phyloP scores from a whole-genome alignment of 2,113 vertebrate genomes.

The Sceloporus undulatus region DNA sequence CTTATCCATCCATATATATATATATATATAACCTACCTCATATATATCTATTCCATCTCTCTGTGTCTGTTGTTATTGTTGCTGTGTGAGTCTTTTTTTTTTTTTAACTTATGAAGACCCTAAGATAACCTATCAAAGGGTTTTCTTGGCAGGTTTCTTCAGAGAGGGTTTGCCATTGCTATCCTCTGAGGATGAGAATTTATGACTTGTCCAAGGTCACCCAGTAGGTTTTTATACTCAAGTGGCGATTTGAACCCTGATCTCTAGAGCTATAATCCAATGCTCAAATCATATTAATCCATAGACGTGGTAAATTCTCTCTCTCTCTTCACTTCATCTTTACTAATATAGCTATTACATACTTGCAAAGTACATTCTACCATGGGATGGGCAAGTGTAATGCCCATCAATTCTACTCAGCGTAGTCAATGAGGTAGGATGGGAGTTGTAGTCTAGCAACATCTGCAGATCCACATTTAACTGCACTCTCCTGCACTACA shows the following conservation, averaged over 20 bases:
- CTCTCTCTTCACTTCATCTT: constrained; percentile 18
- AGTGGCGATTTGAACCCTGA: too few relatives aligned
- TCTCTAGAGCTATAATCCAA: too few relatives aligned
- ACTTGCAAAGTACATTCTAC: constrained; percentile 34
- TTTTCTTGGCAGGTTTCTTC: too few relatives aligned
- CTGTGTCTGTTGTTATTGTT: neutral
- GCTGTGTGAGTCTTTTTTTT: too few relatives aligned
- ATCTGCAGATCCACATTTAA: neutral
- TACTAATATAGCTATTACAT: constrained; percentile 8
- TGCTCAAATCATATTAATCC: neutral
- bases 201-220: too few relatives aligned
- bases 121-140: too few relatives aligned
- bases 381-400: neutral
- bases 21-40: neutral
- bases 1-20: neutral
- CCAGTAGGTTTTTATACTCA: too few relatives aligned
- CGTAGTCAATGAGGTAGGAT: neutral
- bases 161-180: too few relatives aligned
- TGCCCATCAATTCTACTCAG: neutral
- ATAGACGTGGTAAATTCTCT: neutral
- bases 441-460: neutral
- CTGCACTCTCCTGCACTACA: neutral
- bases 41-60: neutral
- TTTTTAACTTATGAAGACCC: too few relatives aligned
- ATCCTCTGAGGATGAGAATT: too few relatives aligned